Base-by-base conservation (phyloP, 2,888 invertebrate species). In the Chloroclysta siterata region DNA sequence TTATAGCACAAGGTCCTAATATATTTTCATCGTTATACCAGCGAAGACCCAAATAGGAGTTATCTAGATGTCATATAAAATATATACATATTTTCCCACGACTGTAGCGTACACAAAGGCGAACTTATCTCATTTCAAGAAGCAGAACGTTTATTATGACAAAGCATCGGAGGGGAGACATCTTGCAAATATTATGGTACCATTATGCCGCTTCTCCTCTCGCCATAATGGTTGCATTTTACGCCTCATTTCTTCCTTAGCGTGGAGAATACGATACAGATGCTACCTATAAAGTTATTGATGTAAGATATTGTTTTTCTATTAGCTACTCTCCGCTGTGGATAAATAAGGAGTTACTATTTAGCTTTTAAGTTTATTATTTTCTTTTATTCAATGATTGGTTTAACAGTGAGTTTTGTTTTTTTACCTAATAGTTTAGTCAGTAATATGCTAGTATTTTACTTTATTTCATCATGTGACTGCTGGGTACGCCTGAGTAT, bases 171-270 rank as follows among this genome's bases (percentile, higher is more conserved):
- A 72, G 75, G 72, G 74, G 73, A 60, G 72, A 63, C 68, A 75
- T 80, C 79, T 78, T 75, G 76, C 76, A 76, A 79, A 80, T 79
- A 81, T 84, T 79, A 81, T 80, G 69, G 79, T 74, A 67, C 71
- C 70, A 74, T 82, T 78, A 82, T 75, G 66, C 65, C 70, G 59
- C 76, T 63, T 54, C 60, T 58, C 58, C 48, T 41, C 47, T 39
- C 55, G 59, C 39, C 10, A 51, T 63, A 63, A 57, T 66, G 68
- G 69, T 75, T 70, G 65, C 74, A 66, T 75, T 72, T 64, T 73
- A 74, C 76, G 77, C 66, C 33, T 76, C 79, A 78, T 78, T 80
- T 73, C 59, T 60, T 60, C 29, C 59, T 13, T 41, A 51, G 29
- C 57, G 58, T 51, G 51, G 58, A 58, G 66, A 53, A 60, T 48